Conservation (phyloP, 2,888 invertebrate genomes). For the Ditylenchus weischeri region DNA sequence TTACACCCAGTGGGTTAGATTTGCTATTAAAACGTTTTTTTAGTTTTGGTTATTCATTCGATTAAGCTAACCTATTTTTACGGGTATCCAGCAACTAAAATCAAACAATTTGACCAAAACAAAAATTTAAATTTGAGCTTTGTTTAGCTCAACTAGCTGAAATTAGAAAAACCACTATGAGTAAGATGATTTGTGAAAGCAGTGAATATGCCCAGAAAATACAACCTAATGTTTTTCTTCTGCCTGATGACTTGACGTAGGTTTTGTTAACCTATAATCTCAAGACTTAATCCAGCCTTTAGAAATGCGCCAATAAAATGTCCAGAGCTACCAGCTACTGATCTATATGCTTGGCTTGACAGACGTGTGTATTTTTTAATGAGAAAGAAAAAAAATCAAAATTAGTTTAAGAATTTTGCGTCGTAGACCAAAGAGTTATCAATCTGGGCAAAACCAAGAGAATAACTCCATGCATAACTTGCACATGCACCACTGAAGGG, state of each 20-base stretch:
- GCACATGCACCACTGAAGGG: constrained; percentile 58
- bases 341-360: constrained; percentile 56
- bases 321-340: constrained; percentile 50
- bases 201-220: constrained; percentile 68
- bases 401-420: constrained; percentile 51
- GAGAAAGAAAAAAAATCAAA: not conserved
- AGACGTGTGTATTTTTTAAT: constrained; percentile 41
- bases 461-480: constrained; percentile 57
- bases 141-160: constrained; percentile 70
- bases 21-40: too few relatives aligned
- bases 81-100: too few relatives aligned
- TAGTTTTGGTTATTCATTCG: too few relatives aligned
- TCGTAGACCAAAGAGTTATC: constrained; percentile 55
- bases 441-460: constrained; percentile 54
- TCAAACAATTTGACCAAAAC: too few relatives aligned
- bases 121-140: not conserved
- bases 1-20: constrained; percentile 49
- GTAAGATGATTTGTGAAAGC: constrained; percentile 83
- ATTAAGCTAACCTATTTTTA: too few relatives aligned
- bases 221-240: constrained; percentile 82
- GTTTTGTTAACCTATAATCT: constrained; percentile 17
- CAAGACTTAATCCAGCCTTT: not conserved
- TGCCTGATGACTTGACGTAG: constrained; percentile 66
- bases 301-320: constrained; percentile 57
- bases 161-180: constrained; percentile 78